Conservation (phyloP, 2,888 invertebrate genomes). For the Eueremaeus valkanovi region DNA sequence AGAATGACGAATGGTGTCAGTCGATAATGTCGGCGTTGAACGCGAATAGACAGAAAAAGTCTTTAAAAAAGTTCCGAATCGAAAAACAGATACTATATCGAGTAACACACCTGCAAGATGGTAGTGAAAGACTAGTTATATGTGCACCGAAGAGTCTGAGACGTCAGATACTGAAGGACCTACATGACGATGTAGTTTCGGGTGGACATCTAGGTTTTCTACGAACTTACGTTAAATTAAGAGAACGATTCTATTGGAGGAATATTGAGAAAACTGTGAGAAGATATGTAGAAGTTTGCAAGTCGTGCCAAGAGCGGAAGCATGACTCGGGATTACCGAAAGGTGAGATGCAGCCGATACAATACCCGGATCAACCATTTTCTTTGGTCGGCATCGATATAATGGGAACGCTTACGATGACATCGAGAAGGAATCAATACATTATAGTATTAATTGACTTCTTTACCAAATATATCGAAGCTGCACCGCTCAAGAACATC, state of each 20-base stretch:
- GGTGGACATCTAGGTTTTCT: constrained; percentile 44
- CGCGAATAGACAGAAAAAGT: too few species aligned
- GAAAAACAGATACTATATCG: neutral
- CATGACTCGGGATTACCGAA: neutral
- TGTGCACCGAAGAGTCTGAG: neutral
- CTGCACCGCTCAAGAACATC: neutral
- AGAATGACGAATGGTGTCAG: too few species aligned
- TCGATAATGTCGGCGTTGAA: too few species aligned
- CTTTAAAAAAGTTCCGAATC: too few species aligned
- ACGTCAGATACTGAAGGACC: neutral
- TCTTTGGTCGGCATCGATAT: constrained; percentile 37
- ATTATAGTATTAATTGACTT: constrained; percentile 41
- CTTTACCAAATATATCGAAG: constrained; percentile 29
- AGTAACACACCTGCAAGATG: neutral
- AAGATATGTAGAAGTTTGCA: constrained; percentile 43
- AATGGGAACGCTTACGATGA: constrained; percentile 35
- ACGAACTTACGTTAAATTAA: constrained; percentile 42
- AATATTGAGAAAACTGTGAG: constrained; percentile 40
- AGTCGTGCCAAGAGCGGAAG: constrained; percentile 43
- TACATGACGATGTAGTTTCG: constrained; percentile 42
- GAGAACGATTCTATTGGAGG: constrained; percentile 44
- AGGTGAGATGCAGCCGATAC: neutral
- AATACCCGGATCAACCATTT: neutral
- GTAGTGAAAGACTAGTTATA: neutral
- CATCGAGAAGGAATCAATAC: constrained; percentile 40